Conservation (phyloP, 2,888 invertebrate genomes). For the Metacarcinus magister region DNA sequence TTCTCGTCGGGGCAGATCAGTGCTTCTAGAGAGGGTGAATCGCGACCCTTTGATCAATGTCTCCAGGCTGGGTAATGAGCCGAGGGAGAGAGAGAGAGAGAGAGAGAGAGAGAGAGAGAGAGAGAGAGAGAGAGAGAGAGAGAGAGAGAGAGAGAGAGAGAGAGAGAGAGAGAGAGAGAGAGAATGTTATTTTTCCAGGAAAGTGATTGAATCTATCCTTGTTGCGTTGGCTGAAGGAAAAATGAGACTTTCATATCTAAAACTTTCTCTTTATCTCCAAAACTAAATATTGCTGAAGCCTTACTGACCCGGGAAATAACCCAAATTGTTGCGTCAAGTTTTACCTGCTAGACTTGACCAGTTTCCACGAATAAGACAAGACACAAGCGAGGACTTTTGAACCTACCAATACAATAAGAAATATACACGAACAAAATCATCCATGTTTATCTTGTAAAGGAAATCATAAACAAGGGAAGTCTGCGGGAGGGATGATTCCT, state of each 20-base stretch:
- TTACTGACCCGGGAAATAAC: neutral
- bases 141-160: constrained; percentile 19
- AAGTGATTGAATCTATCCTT: neutral
- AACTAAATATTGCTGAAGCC: neutral
- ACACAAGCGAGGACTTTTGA: neutral
- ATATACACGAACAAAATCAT: neutral
- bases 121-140: constrained; percentile 50
- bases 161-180: neutral
- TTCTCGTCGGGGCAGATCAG: neutral
- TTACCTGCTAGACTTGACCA: neutral
- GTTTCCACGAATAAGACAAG: neutral
- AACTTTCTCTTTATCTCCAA: neutral
- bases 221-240: neutral
- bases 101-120: constrained; percentile 20
- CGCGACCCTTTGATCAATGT: neutral
- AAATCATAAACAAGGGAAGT: neutral
- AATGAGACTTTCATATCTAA: neutral
- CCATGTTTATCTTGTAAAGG: neutral
- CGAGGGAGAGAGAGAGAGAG: neutral
- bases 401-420: neutral
- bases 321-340: neutral
- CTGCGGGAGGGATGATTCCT: neutral
- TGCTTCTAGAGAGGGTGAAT: neutral
- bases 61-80: constrained; percentile 10
- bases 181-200: neutral